Percentiles rank a stretch among this genome's conserved stretches.
Evolutionary conservation across 1,140 invertebrate species (phyloP).

Genomic region (Brachionus plicatilis): DNA sequence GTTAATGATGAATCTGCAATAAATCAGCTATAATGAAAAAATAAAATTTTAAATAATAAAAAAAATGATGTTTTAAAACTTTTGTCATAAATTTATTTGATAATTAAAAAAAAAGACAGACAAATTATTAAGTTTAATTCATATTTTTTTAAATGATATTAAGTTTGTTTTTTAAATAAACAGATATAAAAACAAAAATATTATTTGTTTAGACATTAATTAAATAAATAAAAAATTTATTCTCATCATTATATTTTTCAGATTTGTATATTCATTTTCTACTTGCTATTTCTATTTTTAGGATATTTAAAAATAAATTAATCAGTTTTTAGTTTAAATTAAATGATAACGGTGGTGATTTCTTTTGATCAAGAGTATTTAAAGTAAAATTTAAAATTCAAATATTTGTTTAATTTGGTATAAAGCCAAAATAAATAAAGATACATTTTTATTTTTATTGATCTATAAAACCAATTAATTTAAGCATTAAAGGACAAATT

Average conservation of each 20-base stretch:
- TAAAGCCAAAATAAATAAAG: neutral
- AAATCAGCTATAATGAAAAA: too few relatives aligned
- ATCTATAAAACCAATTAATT: neutral
- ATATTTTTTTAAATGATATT: neutral
- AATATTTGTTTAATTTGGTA: neutral
- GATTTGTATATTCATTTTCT: too few relatives aligned
- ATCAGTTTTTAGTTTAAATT: too few relatives aligned
- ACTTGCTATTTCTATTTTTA: too few relatives aligned
- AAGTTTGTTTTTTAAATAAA: neutral
- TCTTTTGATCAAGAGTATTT: too few relatives aligned
- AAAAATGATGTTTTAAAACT: too few relatives aligned
- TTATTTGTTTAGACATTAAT: neutral
- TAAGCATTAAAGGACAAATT: neutral
- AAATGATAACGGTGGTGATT: too few relatives aligned
- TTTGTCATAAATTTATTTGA: neutral
- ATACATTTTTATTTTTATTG: neutral
- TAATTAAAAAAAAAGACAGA: neutral
- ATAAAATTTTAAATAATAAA: too few relatives aligned
- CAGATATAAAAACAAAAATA: neutral
- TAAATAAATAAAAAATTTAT: too few relatives aligned
- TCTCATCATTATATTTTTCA: too few relatives aligned
- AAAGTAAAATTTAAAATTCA: neutral
- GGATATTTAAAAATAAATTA: too few relatives aligned
- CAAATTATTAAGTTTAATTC: neutral
- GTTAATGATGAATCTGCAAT: too few relatives aligned